These are phyloP conservation scores for Balaenoptera acutorostrata DNA, from an alignment of 2,113 vertebrate genomes.

Conservation along the genomic window DNA sequence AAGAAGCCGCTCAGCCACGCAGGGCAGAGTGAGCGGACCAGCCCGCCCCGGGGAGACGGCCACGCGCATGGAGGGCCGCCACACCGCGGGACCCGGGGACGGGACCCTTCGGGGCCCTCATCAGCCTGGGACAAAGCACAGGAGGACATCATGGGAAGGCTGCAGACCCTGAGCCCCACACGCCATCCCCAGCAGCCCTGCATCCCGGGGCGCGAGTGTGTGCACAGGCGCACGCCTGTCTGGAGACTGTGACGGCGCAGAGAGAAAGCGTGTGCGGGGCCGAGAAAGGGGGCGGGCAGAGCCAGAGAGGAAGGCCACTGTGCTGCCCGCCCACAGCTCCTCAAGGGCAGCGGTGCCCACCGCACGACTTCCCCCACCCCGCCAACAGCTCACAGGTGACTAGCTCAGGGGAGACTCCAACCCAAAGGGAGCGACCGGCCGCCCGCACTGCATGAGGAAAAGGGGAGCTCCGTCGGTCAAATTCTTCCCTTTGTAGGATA, in stretches of 20 bases:
- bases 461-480: background rate
- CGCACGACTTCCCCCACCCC: background rate
- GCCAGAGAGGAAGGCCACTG: background rate
- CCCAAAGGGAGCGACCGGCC: background rate
- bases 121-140: background rate
- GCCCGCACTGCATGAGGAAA: background rate
- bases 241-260: background rate
- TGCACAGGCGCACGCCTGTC: background rate
- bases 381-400: background rate
- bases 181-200: background rate
- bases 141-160: background rate
- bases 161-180: too few relatives aligned
- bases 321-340: background rate
- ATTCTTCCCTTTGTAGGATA: background rate
- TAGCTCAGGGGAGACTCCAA: background rate
- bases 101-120: background rate
- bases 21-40: background rate
- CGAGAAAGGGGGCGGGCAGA: background rate
- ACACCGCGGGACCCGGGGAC: rapidly evolving
- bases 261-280: background rate
- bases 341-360: too few relatives aligned
- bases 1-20: background rate
- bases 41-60: background rate
- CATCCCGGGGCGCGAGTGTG: rapidly evolving
- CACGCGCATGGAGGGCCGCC: rapidly evolving